Evolutionary conservation across 1,140 invertebrate genomes (phyloP).

Genomic region (Metaphire vulgaris): DNA sequence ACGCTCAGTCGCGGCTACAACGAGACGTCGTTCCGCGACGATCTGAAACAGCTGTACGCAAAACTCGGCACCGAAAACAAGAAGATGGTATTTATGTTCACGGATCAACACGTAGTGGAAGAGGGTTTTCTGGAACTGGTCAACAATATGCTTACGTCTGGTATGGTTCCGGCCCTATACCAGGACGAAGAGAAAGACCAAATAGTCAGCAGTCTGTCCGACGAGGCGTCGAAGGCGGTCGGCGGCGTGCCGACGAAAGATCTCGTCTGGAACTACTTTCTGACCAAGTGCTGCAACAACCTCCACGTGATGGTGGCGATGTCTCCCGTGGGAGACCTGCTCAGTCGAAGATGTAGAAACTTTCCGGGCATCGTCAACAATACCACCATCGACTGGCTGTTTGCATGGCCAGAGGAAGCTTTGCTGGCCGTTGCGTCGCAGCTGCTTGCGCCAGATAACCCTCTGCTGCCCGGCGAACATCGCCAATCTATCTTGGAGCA

Average conservation of each 20-base stretch:
- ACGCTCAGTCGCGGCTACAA: slow-evolving; percentile 71
- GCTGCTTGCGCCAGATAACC: slow-evolving; percentile 59
- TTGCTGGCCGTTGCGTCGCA: slow-evolving; percentile 66
- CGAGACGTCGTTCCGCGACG: slow-evolving; percentile 72
- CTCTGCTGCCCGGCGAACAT: slow-evolving; percentile 60
- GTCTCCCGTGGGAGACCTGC: slow-evolving; percentile 52
- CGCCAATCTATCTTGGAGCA: slow-evolving; percentile 68
- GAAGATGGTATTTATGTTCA: slow-evolving; percentile 74
- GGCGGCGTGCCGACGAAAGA: slow-evolving; percentile 61
- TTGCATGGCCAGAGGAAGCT: slow-evolving; percentile 55
- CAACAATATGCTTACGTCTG: slow-evolving; percentile 81
- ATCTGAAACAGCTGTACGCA: slow-evolving; percentile 72
- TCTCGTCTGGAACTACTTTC: slow-evolving; percentile 54
- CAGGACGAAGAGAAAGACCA: slow-evolving; percentile 76
- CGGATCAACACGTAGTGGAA: slow-evolving; percentile 64
- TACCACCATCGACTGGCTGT: slow-evolving; percentile 54
- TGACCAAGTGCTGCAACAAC: slow-evolving; percentile 56
- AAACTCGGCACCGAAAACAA: slow-evolving; percentile 69
- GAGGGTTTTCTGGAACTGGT: slow-evolving; percentile 75
- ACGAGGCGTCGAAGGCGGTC: slow-evolving; percentile 64
- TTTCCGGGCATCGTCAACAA: slow-evolving; percentile 55
- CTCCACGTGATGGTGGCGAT: slow-evolving; percentile 54
- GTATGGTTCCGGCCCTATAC: slow-evolving; percentile 75
- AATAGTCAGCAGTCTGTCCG: slow-evolving; percentile 62
- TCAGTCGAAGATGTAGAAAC: slow-evolving; percentile 53